A percentile compares a stretch with the other conserved stretches of the same genome.
Conservation (phyloP, 2,888 invertebrate species). For the Nomada fabriciana region DNA sequence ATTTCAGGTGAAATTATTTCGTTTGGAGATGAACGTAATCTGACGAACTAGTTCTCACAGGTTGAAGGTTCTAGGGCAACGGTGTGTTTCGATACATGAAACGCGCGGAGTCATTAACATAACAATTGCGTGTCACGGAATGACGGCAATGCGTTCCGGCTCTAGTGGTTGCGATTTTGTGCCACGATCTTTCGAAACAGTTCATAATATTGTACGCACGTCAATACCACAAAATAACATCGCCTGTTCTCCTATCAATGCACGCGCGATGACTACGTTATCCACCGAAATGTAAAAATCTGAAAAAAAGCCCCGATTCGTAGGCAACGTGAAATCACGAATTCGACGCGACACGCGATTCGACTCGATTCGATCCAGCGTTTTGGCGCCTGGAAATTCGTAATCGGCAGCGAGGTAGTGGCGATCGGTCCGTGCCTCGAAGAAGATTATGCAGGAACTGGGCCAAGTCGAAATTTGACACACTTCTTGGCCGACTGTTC, state of each 20-base stretch:
- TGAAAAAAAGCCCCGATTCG: not conserved
- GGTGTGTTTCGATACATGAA: slow-evolving; percentile 54
- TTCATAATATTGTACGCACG: not conserved
- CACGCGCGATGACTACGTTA: too few relatives aligned
- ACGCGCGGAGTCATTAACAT: slow-evolving; percentile 55
- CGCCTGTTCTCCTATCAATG: too few relatives aligned
- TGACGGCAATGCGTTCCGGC: slow-evolving; percentile 45
- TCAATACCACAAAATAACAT: not conserved
- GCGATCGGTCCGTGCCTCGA: slow-evolving; percentile 42
- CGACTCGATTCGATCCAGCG: slow-evolving; percentile 4
- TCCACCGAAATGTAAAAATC: not conserved
- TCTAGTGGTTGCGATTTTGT: slow-evolving; percentile 41
- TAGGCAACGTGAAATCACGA: not conserved
- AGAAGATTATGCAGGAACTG: slow-evolving; percentile 74
- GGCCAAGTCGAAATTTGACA: slow-evolving; percentile 81
- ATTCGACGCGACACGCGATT: not conserved
- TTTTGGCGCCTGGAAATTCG: slow-evolving; percentile 38
- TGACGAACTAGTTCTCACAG: slow-evolving; percentile 52
- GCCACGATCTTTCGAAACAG: slow-evolving; percentile 36
- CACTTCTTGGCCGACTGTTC: slow-evolving; percentile 67
- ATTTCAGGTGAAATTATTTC: slow-evolving; percentile 32
- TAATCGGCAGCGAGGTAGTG: slow-evolving; percentile 31
- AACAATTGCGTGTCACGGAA: slow-evolving; percentile 56
- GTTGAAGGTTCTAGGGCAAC: slow-evolving; percentile 58
- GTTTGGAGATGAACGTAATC: slow-evolving; percentile 31